These are phyloP conservation scores for Tigriopus japonicus DNA, from an alignment of 1,140 invertebrate genomes.

Conservation along the genomic window DNA sequence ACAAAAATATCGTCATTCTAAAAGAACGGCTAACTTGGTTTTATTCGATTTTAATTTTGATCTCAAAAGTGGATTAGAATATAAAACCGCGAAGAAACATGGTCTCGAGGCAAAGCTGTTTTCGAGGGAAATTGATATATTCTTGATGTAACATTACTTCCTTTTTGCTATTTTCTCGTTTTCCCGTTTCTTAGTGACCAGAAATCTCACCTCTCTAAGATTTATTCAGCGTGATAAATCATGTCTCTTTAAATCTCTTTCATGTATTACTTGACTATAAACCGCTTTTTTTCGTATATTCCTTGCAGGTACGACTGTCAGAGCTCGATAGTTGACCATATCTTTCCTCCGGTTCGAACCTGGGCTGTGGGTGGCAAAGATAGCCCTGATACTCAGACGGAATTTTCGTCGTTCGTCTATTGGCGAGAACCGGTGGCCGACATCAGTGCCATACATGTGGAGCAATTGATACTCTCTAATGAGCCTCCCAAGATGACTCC, in stretches of 20 bases:
- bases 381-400: background rate
- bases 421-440: background rate
- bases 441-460: no score
- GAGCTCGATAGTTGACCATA: conserved; percentile 3
- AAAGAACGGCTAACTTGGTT: no score
- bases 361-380: background rate
- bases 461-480: no score
- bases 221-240: background rate
- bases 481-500: no score
- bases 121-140: no score
- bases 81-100: no score
- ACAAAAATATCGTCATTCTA: no score
- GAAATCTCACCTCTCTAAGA: background rate
- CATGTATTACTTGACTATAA: background rate
- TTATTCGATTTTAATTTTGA: no score
- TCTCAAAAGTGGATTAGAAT: no score
- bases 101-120: no score
- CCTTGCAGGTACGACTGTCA: background rate
- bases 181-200: background rate
- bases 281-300: background rate
- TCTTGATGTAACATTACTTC: no score
- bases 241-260: background rate
- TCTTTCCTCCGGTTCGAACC: conserved; percentile 1
- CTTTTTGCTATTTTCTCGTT: background rate
- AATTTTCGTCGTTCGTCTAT: conserved; percentile 1